Percentiles rank a stretch among this genome's conserved stretches.
These are phyloP conservation scores for Nephrotoma appendiculata DNA, from an alignment of 2,888 invertebrate genomes.

Conservation along the genomic window DNA sequence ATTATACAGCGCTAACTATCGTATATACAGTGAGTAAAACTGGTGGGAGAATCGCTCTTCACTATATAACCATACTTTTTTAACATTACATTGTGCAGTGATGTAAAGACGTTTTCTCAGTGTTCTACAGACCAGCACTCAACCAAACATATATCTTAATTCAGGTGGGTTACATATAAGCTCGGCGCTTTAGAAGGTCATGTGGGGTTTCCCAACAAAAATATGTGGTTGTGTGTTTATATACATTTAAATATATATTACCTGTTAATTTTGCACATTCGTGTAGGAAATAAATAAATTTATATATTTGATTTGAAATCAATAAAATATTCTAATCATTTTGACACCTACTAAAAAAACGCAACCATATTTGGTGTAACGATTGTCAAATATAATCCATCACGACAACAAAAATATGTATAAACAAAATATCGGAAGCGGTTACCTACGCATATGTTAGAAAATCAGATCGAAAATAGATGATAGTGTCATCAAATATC, in stretches of 20 bases:
- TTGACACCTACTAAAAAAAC: not conserved
- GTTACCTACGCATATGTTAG: not conserved
- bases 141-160: not conserved
- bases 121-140: not conserved
- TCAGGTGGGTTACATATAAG: not conserved
- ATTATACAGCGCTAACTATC: not conserved
- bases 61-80: not conserved
- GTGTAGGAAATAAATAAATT: not conserved
- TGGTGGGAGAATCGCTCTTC: not conserved
- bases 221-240: not conserved
- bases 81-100: not conserved
- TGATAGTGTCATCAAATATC: not conserved
- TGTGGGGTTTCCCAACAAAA: slow-evolving; percentile 1
- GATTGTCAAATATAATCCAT: not conserved
- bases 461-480: not conserved
- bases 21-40: not conserved
- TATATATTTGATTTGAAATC: not conserved
- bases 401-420: not conserved
- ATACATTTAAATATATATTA: not conserved
- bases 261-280: not conserved
- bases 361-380: not conserved
- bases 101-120: not conserved
- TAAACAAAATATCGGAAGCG: not conserved
- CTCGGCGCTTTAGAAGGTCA: not conserved
- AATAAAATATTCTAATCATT: not conserved